These are phyloP conservation scores for Odontamblyopus lacepedii DNA, from an alignment of 2,797 vertebrate species.

Conservation along the genomic window DNA sequence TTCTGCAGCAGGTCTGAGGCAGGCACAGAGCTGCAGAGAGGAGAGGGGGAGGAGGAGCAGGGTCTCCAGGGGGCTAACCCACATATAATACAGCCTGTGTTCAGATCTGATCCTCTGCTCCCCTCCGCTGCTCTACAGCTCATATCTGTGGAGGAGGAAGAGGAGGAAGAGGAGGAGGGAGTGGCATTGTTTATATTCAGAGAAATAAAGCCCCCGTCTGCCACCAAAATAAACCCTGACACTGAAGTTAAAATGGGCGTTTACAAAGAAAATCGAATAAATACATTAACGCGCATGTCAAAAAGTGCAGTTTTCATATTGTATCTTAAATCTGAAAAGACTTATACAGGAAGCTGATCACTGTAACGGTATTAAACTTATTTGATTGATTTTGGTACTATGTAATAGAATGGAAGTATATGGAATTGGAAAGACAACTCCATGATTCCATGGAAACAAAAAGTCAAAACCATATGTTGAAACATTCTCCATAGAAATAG, in stretches of 20 bases:
- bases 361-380: no score
- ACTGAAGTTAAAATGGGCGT: background rate
- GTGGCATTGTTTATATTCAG: slow-evolving; percentile 22
- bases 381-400: no score
- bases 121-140: slow-evolving; percentile 42
- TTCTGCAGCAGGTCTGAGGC: slow-evolving; percentile 59
- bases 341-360: no score
- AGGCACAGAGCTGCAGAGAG: slow-evolving; percentile 53
- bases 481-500: no score
- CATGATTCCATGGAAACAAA: no score
- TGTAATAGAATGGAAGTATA: no score
- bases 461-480: no score
- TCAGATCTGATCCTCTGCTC: slow-evolving; percentile 46
- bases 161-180: background rate
- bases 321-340: no score
- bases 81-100: slow-evolving; percentile 62
- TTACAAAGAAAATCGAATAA: no score
- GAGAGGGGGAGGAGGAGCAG: background rate
- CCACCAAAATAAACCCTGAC: background rate
- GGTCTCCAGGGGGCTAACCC: slow-evolving; percentile 72
- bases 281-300: no score
- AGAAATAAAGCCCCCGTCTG: background rate
- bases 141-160: background rate
- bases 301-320: no score
- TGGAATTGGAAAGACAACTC: no score